phyloP scores from a whole-genome alignment of 2,113 vertebrate species.

The Chionis minor region DNA sequence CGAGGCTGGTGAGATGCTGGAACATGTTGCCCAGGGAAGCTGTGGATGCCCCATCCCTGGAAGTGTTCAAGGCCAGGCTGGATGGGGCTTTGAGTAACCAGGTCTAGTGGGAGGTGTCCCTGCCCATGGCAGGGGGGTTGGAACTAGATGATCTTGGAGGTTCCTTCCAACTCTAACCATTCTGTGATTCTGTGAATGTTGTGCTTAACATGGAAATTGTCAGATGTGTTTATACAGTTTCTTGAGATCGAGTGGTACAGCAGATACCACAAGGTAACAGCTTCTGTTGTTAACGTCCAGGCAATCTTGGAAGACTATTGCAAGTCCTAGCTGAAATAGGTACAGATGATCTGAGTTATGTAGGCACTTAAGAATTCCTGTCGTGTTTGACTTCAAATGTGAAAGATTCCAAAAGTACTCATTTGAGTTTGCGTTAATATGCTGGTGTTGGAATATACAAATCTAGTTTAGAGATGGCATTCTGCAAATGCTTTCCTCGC shows the following conservation, averaged over 20 bases:
- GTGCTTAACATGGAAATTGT: not conserved
- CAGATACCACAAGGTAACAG: not conserved
- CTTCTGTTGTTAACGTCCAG: not conserved
- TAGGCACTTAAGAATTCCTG: not conserved
- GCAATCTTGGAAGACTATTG: not conserved
- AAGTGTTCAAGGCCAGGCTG: not conserved
- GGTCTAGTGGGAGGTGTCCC: not conserved
- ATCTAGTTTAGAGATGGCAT: not conserved
- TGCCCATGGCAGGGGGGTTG: not conserved
- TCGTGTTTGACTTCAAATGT: not conserved
- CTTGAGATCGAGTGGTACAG: not conserved
- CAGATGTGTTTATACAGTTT: not conserved
- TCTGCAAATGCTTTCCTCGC: not conserved
- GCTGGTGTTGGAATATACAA: not conserved
- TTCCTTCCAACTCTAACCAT: not conserved
- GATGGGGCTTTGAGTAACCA: not conserved
- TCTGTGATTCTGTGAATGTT: not conserved
- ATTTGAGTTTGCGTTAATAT: not conserved
- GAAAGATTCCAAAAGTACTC: not conserved
- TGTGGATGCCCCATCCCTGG: not conserved
- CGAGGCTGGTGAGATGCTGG: not conserved
- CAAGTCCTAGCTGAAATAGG: not conserved
- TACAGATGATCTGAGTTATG: not conserved
- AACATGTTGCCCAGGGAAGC: not conserved
- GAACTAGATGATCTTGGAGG: not conserved